Conservation (phyloP, 2,113 vertebrate genomes). For the Coregonus clupeaformis region DNA sequence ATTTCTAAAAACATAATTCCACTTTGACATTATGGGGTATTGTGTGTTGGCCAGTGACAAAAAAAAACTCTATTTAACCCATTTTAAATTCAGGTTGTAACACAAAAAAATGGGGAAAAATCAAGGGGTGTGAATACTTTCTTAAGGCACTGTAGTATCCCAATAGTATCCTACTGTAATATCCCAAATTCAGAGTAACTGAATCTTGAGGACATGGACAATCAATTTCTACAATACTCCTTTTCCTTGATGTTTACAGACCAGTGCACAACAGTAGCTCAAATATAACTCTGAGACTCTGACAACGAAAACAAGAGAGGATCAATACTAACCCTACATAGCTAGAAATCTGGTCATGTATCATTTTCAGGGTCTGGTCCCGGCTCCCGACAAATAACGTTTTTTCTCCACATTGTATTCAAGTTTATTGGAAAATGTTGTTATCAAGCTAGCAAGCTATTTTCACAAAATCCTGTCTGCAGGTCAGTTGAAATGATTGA, state of each 20-base stretch:
- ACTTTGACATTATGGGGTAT: too few relatives aligned
- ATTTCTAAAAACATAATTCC: too few relatives aligned
- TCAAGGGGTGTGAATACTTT: too few relatives aligned
- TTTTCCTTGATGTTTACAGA: conserved; percentile 40
- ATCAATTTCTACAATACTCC: too few relatives aligned
- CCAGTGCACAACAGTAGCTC: conserved; percentile 53
- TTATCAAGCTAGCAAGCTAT: conserved; percentile 53
- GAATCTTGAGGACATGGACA: too few relatives aligned
- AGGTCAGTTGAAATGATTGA: conserved; percentile 62
- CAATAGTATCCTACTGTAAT: too few relatives aligned
- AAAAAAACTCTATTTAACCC: too few relatives aligned
- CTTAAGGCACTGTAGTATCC: too few relatives aligned
- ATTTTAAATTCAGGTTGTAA: too few relatives aligned
- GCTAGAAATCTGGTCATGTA: conserved; percentile 60
- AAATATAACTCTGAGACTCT: conserved; percentile 11
- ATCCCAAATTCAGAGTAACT: too few relatives aligned
- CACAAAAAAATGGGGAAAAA: too few relatives aligned
- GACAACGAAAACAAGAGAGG: conserved; percentile 70
- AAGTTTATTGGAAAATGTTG: conserved; percentile 65
- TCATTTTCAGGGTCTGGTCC: conserved; percentile 28
- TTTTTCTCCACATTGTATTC: conserved; percentile 56
- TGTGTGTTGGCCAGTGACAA: too few relatives aligned
- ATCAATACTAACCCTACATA: conserved; percentile 63
- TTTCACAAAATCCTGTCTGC: conserved; percentile 63
- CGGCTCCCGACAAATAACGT: conserved; percentile 39